Percentiles rank a stretch among this genome's conserved stretches.
Evolutionary conservation across 2,797 vertebrate genomes (phyloP).

Genomic region (Ctenopoma multispine): DNA sequence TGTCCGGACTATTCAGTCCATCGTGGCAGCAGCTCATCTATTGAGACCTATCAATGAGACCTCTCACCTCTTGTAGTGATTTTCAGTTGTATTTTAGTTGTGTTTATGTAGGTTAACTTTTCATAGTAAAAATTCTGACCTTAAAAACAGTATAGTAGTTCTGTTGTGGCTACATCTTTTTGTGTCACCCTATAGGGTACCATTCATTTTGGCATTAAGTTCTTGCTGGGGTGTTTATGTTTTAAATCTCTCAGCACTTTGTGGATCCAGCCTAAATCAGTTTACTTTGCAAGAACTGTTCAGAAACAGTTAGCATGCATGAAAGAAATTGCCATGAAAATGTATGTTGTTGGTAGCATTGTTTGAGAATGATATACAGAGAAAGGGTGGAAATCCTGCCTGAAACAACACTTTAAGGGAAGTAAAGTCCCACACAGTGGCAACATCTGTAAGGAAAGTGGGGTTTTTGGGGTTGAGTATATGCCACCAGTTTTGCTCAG

Average conservation of each 20-base stretch:
- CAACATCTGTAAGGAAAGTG: no score
- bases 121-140: not conserved
- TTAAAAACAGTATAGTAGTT: not conserved
- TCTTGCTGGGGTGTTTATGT: slow-evolving; percentile 19
- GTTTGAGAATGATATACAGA: not conserved
- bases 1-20: slow-evolving; percentile 49
- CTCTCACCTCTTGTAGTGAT: slow-evolving; percentile 15
- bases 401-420: not conserved
- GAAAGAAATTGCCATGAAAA: not conserved
- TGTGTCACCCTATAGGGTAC: not conserved
- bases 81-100: not conserved
- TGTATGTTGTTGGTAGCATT: not conserved
- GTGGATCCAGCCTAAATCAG: slow-evolving; percentile 1
- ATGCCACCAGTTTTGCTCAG: not conserved
- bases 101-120: not conserved
- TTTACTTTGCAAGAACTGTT: slow-evolving; percentile 7
- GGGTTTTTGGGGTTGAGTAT: not conserved
- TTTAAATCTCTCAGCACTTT: not conserved
- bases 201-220: slow-evolving; percentile 3
- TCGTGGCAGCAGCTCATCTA: slow-evolving; percentile 58
- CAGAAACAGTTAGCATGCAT: not conserved
- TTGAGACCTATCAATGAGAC: no score
- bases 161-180: not conserved
- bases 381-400: not conserved
- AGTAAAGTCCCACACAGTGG: not conserved